Evolutionary conservation across 1,140 invertebrate species (phyloP).

Genomic region (Achatina immaculata): DNA sequence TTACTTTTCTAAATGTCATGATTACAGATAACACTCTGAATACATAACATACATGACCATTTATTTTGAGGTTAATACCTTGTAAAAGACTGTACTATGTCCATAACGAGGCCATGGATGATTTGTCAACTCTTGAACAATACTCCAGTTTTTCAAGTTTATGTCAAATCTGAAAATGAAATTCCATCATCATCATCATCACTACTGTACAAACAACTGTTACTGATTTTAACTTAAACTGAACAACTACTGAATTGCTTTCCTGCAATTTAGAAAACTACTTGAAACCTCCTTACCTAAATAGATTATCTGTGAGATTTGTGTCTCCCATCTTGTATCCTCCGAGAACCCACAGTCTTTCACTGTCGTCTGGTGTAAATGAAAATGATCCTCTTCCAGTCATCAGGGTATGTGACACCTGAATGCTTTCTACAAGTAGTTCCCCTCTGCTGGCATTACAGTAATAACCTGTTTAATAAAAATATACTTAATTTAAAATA

Average conservation of each 20-base stretch:
- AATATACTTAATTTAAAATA: not conserved
- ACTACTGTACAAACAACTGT: not conserved
- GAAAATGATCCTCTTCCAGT: slow-evolving; percentile 19
- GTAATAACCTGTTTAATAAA: slow-evolving; percentile 5
- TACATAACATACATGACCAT: no score
- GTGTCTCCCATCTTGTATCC: slow-evolving; percentile 25
- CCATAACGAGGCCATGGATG: slow-evolving; percentile 79
- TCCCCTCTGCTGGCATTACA: slow-evolving; percentile 11
- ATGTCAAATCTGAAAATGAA: slow-evolving; percentile 42
- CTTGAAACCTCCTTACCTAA: slow-evolving; percentile 23
- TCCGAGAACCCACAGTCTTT: slow-evolving; percentile 19
- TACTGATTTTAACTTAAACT: not conserved
- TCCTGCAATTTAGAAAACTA: no score
- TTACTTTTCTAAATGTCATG: no score
- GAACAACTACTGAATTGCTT: no score
- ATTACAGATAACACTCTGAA: no score
- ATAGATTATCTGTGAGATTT: slow-evolving; percentile 40
- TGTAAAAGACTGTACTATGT: slow-evolving; percentile 85
- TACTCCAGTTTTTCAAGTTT: slow-evolving; percentile 37
- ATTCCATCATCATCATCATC: not conserved
- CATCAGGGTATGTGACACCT: not conserved
- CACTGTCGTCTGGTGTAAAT: not conserved
- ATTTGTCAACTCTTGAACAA: slow-evolving; percentile 61
- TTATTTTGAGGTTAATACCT: no score
- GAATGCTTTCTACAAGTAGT: slow-evolving; percentile 11